Percentiles rank a stretch among this genome's conserved stretches.
These are phyloP conservation scores for Mesorhabditis sp. DNA, from an alignment of 2,888 invertebrate genomes.

Conservation along the genomic window DNA sequence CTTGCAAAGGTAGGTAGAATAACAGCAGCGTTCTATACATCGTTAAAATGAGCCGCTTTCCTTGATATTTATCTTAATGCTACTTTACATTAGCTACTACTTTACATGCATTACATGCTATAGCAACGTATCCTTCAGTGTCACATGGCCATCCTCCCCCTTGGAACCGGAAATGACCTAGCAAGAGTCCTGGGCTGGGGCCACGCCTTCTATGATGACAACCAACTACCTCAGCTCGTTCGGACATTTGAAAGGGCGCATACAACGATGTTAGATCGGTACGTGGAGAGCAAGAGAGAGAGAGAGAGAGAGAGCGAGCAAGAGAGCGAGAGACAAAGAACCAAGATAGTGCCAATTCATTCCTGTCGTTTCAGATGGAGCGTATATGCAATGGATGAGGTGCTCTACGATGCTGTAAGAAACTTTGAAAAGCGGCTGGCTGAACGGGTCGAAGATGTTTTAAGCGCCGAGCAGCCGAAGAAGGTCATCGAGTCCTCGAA, in stretches of 20 bases:
- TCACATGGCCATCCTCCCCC: slow-evolving; percentile 86
- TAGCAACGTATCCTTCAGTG: slow-evolving; percentile 67
- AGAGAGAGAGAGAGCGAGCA: too few relatives aligned
- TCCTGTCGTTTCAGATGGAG: too few relatives aligned
- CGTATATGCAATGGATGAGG: slow-evolving; percentile 77
- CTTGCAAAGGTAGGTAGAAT: slow-evolving; percentile 54
- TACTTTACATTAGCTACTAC: too few relatives aligned
- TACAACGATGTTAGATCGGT: slow-evolving; percentile 92
- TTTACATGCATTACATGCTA: too few relatives aligned
- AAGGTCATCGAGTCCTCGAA: slow-evolving; percentile 29
- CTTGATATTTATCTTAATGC: neutral
- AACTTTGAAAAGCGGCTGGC: slow-evolving; percentile 56
- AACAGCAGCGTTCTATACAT: too few relatives aligned
- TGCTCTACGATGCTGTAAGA: slow-evolving; percentile 27
- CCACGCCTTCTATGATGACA: slow-evolving; percentile 89
- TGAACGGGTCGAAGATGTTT: slow-evolving; percentile 24
- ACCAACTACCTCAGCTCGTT: slow-evolving; percentile 82
- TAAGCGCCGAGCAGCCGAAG: slow-evolving; percentile 31
- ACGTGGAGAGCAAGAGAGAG: slow-evolving; percentile 8
- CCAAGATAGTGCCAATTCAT: too few relatives aligned
- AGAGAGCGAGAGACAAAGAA: too few relatives aligned
- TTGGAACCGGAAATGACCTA: slow-evolving; percentile 93
- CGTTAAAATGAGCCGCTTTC: neutral
- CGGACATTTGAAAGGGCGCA: slow-evolving; percentile 94
- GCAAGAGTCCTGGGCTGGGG: slow-evolving; percentile 95